Base-by-base conservation (phyloP, 2,113 vertebrate species). In the Tautogolabrus adspersus region DNA sequence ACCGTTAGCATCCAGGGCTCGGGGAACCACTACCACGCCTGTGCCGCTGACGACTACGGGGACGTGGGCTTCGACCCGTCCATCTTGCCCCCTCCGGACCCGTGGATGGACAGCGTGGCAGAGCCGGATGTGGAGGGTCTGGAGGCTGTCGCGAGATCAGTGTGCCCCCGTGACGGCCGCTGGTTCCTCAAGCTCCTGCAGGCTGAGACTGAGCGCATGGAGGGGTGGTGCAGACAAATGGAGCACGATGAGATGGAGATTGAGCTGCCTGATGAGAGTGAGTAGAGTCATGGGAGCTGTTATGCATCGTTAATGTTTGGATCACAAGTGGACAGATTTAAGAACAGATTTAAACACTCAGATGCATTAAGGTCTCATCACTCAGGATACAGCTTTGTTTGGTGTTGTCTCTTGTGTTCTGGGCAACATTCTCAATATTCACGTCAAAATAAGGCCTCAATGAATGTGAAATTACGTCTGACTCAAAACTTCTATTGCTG, bases 161-260 rank as follows among this genome's bases (percentile, higher is more conserved):
- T 98, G 93, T 99, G 97, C 88, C 97, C 96, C 69, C 95, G 97
- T 6, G 98, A 99, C 0, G 98, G 98, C 76, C 97, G 95, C 93
- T 99, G 98, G 98, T 99, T 99, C 92, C 95, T 99, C 88, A 99
- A 99, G 94, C 90, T 99, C 60, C 96, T 99, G 79, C 97, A 97
- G 87, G 98, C 98, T 0, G 98, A 99, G 91, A 95, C 95, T 3
- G 97, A 98, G 66, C 96, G 98, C n/a, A 99, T 99, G 98, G 97
- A 99, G 83, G 97, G 98, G 54, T 99, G 98, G 98, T 99, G 98
- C 83, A 93, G 95, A 72, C 98, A 97, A 88, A 99, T 99, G 98
- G 96, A 96, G 89, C 93, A 94, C 85, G 97, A 99, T 61, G 97
- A 97, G 84, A 88, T 70, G 66, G 96, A 98, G 74, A 97, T 96